phyloP scores from a whole-genome alignment of 2,113 vertebrate species.

The Melanerpes aurifrons region DNA sequence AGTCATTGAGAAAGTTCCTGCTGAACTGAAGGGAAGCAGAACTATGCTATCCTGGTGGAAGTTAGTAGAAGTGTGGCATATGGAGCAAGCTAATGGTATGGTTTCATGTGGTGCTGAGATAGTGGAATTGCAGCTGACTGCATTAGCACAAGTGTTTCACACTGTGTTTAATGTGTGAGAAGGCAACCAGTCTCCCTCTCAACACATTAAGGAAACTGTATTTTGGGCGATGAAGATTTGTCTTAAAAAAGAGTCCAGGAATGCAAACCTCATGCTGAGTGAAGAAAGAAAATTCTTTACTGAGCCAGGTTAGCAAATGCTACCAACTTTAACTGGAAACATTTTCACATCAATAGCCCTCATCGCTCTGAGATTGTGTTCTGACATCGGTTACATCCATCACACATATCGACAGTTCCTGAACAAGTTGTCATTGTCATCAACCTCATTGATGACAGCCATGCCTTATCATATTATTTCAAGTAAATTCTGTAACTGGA shows the following conservation, averaged over 20 bases:
- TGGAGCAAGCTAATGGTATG: background rate
- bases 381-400: background rate
- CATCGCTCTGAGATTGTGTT: background rate
- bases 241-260: background rate
- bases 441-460: background rate
- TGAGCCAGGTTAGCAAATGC: background rate
- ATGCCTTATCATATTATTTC: background rate
- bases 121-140: conserved; percentile 6
- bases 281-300: background rate
- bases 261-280: background rate
- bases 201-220: background rate
- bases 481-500: background rate
- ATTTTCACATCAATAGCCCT: background rate
- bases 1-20: background rate
- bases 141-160: background rate
- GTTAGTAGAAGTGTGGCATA: background rate
- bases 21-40: background rate
- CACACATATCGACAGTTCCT: background rate
- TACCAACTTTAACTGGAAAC: background rate
- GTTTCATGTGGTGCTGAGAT: background rate
- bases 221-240: background rate
- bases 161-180: background rate
- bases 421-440: background rate
- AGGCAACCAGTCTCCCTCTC: background rate
- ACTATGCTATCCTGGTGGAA: background rate